These are phyloP conservation scores for Pseudorhiza aurosa DNA, from an alignment of 30 jellyfish, hydroid and myxozoan genomes.

Conservation along the genomic window DNA sequence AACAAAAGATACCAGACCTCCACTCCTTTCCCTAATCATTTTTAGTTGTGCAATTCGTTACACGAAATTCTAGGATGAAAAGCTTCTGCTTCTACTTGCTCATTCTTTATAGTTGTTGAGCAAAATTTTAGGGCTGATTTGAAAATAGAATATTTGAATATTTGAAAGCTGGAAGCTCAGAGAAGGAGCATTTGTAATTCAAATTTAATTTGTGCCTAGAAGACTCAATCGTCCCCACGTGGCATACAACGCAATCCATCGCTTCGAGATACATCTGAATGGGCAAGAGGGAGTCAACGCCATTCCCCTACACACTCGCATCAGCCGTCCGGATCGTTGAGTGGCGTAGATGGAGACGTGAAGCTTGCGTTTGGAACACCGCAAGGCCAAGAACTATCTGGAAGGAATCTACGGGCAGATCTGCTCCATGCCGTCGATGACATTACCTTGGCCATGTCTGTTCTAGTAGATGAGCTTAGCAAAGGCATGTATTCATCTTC, in stretches of 20 bases:
- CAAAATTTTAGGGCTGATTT: background rate
- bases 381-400: constrained; percentile 22
- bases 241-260: constrained; percentile 63
- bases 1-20: too few species aligned
- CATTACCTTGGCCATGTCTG: constrained; percentile 85
- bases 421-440: constrained; percentile 92
- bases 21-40: too few species aligned
- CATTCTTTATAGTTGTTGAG: too few species aligned
- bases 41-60: too few species aligned
- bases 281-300: constrained; percentile 6
- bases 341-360: constrained; percentile 98
- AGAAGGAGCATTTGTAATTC: too few species aligned
- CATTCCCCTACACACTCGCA: constrained; percentile 64
- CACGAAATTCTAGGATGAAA: too few species aligned
- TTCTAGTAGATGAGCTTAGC: constrained; percentile 84
- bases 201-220: constrained; percentile 29
- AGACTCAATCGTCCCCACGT: constrained; percentile 83
- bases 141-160: too few species aligned
- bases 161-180: too few species aligned
- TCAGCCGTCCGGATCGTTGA: constrained; percentile 60
- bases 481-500: constrained; percentile 60
- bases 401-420: constrained; percentile 82
- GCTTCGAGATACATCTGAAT: constrained; percentile 36
- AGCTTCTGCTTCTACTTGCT: too few species aligned
- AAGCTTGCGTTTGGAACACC: constrained; percentile 91